phyloP scores from a whole-genome alignment of 2,888 invertebrate species.

The Ochropacha duplaris region DNA sequence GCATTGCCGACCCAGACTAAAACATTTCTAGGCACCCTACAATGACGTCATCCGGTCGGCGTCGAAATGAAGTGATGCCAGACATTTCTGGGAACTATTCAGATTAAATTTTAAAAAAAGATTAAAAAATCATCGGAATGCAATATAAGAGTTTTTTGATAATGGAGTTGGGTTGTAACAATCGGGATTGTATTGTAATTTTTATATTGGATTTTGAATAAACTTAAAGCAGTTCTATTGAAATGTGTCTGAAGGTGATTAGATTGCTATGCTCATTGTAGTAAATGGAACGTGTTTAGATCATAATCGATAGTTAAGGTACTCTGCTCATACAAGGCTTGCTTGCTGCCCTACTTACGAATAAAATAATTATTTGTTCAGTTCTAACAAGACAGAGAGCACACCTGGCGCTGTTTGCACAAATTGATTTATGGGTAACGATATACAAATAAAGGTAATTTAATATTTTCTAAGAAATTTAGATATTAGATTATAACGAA shows the following conservation, averaged over 20 bases:
- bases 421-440: slow-evolving; percentile 1
- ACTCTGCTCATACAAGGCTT: neutral
- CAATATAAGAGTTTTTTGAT: neutral
- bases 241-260: neutral
- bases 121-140: neutral
- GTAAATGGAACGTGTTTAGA: neutral
- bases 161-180: too few species aligned
- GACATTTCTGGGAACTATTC: neutral
- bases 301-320: neutral
- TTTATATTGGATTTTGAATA: too few species aligned
- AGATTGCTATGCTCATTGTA: neutral
- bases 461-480: neutral
- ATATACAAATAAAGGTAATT: neutral
- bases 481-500: neutral
- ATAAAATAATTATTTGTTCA: slow-evolving; percentile 1
- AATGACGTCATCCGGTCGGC: neutral
- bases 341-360: neutral
- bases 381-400: neutral
- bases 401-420: neutral
- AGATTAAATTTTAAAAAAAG: neutral
- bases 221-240: neutral
- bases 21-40: slow-evolving; percentile 2
- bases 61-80: neutral
- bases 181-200: too few species aligned
- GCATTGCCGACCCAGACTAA: slow-evolving; percentile 6